Conservation (phyloP, 2,888 invertebrate species). For the Eupithecia insigniata region DNA sequence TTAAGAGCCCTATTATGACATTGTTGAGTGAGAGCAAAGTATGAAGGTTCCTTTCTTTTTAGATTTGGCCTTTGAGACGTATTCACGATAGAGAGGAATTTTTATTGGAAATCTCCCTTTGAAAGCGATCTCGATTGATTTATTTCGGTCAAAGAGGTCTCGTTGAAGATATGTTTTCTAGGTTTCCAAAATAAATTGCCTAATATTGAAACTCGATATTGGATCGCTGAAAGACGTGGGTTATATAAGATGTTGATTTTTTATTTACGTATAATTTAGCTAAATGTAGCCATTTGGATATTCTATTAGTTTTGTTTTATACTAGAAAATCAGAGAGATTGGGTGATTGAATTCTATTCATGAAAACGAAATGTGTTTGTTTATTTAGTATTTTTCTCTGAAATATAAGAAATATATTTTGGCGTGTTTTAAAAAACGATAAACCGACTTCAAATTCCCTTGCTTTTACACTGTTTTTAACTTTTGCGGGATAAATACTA, state of each 20-base stretch:
- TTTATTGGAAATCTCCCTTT: constrained; percentile 38
- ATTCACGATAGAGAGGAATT: constrained; percentile 31
- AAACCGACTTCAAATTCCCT: no score
- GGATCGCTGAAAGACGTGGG: background rate
- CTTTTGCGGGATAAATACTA: no score
- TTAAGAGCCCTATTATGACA: constrained; percentile 49
- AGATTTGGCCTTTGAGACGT: constrained; percentile 9
- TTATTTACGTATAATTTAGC: background rate
- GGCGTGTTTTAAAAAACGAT: no score
- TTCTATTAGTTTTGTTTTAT: background rate
- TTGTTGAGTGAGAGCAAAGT: constrained; percentile 44
- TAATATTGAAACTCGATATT: constrained; percentile 3
- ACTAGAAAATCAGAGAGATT: background rate
- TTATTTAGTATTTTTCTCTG: background rate
- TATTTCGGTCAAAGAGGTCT: constrained; percentile 22
- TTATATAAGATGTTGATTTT: background rate
- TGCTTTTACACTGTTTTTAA: no score
- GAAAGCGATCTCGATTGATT: constrained; percentile 29
- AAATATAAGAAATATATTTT: no score
- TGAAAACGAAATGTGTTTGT: background rate
- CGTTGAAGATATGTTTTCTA: background rate
- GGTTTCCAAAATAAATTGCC: background rate
- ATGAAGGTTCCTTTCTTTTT: background rate
- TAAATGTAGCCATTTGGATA: background rate
- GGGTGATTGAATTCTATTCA: no score